These are phyloP conservation scores for Caenorhabditis imperialis DNA, from an alignment of 2,888 invertebrate species.

Conservation along the genomic window DNA sequence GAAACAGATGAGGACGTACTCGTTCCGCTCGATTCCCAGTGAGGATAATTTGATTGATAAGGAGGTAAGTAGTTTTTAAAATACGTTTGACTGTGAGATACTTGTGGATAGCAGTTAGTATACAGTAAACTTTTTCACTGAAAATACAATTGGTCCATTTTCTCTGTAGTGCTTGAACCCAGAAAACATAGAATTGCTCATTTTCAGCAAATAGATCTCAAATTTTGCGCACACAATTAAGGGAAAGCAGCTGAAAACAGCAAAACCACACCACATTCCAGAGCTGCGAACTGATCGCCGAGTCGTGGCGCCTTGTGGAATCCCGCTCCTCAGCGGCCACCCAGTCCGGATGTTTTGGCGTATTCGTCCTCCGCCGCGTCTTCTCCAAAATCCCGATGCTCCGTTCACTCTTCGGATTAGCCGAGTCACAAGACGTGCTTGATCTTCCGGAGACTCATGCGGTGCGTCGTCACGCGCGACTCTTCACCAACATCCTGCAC, in stretches of 20 bases:
- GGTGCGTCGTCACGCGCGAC: constrained; percentile 62
- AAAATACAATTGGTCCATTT: too few relatives aligned
- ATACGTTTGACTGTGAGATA: too few relatives aligned
- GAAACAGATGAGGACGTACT: constrained; percentile 70
- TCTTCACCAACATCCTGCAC: constrained; percentile 71
- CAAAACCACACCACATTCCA: too few relatives aligned
- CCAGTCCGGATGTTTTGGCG: constrained; percentile 59
- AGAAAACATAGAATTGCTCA: too few relatives aligned
- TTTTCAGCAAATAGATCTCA: too few relatives aligned
- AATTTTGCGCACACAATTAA: too few relatives aligned
- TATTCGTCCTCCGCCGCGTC: constrained; percentile 65
- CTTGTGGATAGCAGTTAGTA: too few relatives aligned
- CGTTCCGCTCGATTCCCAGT: constrained; percentile 60
- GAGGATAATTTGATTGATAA: constrained; percentile 66
- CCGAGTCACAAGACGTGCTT: constrained; percentile 39
- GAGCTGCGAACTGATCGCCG: constrained; percentile 51
- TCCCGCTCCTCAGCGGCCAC: constrained; percentile 21
- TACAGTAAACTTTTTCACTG: too few relatives aligned
- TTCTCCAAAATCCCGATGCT: constrained; percentile 65
- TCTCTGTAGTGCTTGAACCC: too few relatives aligned
- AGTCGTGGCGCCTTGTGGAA: constrained; percentile 58
- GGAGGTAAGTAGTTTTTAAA: constrained; percentile 20
- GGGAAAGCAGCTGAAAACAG: too few relatives aligned
- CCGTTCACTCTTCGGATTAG: constrained; percentile 47
- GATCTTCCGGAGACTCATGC: constrained; percentile 57